These are phyloP conservation scores for Siderastrea siderea DNA, from an alignment of 92 coral and sea anemone species.

Conservation along the genomic window DNA sequence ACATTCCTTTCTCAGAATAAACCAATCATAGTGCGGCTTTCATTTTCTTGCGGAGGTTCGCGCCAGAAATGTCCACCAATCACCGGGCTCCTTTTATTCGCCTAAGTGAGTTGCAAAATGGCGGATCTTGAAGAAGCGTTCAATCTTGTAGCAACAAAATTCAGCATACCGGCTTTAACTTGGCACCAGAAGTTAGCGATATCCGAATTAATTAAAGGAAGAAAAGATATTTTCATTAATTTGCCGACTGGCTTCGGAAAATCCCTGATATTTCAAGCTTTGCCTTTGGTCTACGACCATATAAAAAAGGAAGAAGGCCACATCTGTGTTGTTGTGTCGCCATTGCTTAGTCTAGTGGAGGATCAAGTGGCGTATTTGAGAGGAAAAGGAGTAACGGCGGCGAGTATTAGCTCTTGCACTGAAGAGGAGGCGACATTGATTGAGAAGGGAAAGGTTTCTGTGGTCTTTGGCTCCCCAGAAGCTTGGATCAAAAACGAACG, in stretches of 20 bases:
- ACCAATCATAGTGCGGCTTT: conserved; percentile 15
- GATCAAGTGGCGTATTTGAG: too few relatives aligned
- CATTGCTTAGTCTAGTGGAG: conserved; percentile 34
- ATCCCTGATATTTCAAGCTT: conserved; percentile 53
- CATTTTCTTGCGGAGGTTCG: conserved; percentile 19
- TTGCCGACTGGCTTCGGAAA: conserved; percentile 64
- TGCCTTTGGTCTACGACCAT: conserved; percentile 39
- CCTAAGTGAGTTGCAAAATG: conserved; percentile 28
- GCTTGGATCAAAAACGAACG: conserved; percentile 43
- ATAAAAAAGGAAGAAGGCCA: conserved; percentile 7
- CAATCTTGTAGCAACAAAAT: conserved; percentile 1
- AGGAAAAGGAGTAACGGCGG: too few relatives aligned
- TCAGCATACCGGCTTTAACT: conserved; percentile 21
- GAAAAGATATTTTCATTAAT: conserved; percentile 44
- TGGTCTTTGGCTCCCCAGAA: conserved; percentile 44
- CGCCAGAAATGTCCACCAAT: conserved; percentile 16
- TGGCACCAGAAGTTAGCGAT: conserved; percentile 42
- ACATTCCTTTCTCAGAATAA: conserved; percentile 19
- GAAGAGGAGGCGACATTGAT: too few relatives aligned
- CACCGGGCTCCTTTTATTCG: conserved; percentile 5
- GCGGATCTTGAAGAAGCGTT: conserved; percentile 41
- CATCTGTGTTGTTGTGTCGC: conserved; percentile 19
- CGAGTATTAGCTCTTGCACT: too few relatives aligned
- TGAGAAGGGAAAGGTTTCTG: too few relatives aligned
- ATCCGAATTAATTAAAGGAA: conserved; percentile 10